Percentiles rank a stretch among this genome's conserved stretches.
phyloP scores from a whole-genome alignment of 2,888 invertebrate species.

The Lysandra coridon region DNA sequence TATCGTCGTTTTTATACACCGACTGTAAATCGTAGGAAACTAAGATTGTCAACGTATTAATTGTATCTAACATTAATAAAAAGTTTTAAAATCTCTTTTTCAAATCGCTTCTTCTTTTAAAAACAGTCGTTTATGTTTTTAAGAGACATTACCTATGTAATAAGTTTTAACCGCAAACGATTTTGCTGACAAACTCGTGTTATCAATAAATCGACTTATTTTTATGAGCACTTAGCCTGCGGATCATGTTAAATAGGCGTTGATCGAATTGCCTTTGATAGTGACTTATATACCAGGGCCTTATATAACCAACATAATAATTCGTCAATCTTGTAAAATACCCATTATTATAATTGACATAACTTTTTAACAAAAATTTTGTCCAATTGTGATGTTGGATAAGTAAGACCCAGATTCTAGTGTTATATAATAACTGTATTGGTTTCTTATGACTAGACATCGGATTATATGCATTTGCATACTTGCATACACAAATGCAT shows the following conservation, averaged over 20 bases:
- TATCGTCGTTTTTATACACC: neutral
- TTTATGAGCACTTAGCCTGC: neutral
- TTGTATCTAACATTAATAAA: too few relatives aligned
- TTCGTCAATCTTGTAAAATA: neutral
- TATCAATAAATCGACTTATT: neutral
- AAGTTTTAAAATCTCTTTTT: too few relatives aligned
- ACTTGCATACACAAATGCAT: too few relatives aligned
- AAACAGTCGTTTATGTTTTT: neutral
- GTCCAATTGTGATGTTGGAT: neutral
- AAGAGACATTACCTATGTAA: neutral
- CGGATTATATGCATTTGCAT: too few relatives aligned
- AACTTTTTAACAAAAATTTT: neutral
- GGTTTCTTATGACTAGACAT: neutral
- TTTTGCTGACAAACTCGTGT: neutral
- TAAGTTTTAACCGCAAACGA: neutral
- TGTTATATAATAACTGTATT: neutral
- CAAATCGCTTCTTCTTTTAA: neutral
- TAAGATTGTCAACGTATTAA: neutral
- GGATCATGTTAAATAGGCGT: constrained; percentile 38
- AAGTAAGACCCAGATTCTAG: neutral
- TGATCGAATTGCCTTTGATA: constrained; percentile 52
- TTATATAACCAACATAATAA: neutral
- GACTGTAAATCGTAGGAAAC: neutral
- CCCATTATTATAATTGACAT: neutral
- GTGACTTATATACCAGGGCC: constrained; percentile 46